Evolutionary conservation across 2,888 invertebrate species (phyloP), one percentile per base, ranked within the genome.

Genomic region (Pollenia angustigena): DNA sequence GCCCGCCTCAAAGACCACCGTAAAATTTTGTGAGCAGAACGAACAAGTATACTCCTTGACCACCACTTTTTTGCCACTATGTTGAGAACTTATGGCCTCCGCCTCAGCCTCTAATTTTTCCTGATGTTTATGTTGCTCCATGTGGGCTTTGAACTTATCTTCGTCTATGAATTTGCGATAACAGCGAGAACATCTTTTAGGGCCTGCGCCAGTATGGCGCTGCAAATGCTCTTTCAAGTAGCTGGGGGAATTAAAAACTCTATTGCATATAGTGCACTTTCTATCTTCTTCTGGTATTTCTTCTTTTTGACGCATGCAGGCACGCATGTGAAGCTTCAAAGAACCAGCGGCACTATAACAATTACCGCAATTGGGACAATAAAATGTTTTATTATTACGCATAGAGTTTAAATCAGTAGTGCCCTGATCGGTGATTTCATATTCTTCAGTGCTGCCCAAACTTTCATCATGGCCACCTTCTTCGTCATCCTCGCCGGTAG

Each of bases 301-400:
- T 58, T 90, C 90, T 23, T 92, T 92, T 40, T 92, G 91, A 0
- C 92, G 92, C 60, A 93, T 85, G 42, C 93, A 93, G 14, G 93
- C 93, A 32, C 93, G 91, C 90, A 93, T 93, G 52, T 93, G 93
- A 8, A 93, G 88, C 83, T 93, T 93, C 0, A 93, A 79, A 0
- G 93, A 93, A 0, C 93, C 93, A 11, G 93, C 93, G 14, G 93
- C 93, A 76, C 93, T 92, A 46, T 93, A 93, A 66, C 93, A 93
- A 75, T 93, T 93, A 42, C 93, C 93, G 62, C 93, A 93, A 64
- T 93, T 93, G 6, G 93, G 92, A 46, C 93, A 93, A 46, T 93
- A 93, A 88, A 92, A 93, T 7, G 93, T 91, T 84, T 93, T 93
- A 60, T 88, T 81, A 10, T 62, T 58, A 12, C 74, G 78, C 88